Percentiles rank a stretch among this genome's conserved stretches.
phyloP scores from a whole-genome alignment of 2,113 vertebrate species.

The Crocuta crocuta region DNA sequence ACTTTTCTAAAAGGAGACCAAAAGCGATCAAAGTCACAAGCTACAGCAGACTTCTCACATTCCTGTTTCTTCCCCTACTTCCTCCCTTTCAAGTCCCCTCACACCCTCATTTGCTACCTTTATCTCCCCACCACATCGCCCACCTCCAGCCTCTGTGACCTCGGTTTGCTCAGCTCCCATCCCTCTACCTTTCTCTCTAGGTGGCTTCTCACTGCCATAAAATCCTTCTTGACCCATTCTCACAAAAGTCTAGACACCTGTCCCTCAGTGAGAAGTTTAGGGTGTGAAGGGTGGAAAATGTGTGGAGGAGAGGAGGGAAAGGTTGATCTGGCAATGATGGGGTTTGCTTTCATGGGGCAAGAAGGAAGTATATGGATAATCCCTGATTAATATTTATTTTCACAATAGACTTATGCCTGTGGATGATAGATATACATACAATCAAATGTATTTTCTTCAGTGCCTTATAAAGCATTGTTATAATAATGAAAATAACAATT shows the following conservation, averaged over 20 bases:
- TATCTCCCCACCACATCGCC: not conserved
- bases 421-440: not conserved
- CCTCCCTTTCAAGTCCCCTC: no score
- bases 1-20: not conserved
- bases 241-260: not conserved
- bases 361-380: not conserved
- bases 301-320: rapidly evolving
- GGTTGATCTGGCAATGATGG: not conserved
- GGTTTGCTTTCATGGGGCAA: not conserved
- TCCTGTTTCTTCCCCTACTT: not conserved
- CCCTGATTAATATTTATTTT: not conserved
- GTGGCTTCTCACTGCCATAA: not conserved
- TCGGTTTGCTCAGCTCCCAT: not conserved
- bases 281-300: not conserved
- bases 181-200: not conserved
- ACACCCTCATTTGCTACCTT: not conserved
- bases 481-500: constrained; percentile 37
- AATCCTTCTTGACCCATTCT: not conserved
- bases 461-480: not conserved
- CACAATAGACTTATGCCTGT: not conserved
- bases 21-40: not conserved
- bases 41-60: not conserved
- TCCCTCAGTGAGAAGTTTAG: not conserved
- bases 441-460: not conserved
- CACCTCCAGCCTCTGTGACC: not conserved